Conservation (phyloP, 2,797 vertebrate species). For the Cheirogaleus major region DNA sequence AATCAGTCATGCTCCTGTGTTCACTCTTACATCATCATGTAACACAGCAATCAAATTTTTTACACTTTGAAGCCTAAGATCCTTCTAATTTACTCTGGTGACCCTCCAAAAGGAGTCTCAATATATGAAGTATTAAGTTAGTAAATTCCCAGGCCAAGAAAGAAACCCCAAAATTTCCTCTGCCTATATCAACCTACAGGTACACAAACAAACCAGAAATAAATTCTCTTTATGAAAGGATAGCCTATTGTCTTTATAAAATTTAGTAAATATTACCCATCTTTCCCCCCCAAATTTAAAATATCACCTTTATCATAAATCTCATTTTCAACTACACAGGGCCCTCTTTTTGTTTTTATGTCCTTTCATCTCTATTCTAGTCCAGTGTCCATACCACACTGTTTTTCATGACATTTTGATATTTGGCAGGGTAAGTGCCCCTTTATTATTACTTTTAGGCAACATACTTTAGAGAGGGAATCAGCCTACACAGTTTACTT, state of each 20-base stretch:
- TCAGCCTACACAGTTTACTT: not conserved
- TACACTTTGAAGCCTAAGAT: not conserved
- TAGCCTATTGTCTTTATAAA: not conserved
- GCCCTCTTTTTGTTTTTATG: not conserved
- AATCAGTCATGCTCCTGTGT: not conserved
- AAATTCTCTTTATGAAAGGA: not conserved
- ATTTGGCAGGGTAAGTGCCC: not conserved
- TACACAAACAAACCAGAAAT: not conserved
- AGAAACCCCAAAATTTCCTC: not conserved
- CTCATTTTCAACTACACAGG: not conserved
- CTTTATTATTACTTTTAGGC: not conserved
- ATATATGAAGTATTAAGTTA: not conserved
- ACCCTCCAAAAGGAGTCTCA: not conserved
- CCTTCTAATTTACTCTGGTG: not conserved
- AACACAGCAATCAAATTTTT: not conserved
- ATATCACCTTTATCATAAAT: not conserved
- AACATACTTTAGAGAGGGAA: not conserved
- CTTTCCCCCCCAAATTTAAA: not conserved
- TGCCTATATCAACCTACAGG: not conserved
- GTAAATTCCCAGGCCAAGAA: not conserved
- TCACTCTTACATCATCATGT: not conserved
- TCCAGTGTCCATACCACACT: not conserved
- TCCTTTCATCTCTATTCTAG: not conserved
- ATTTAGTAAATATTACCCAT: not conserved
- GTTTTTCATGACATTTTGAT: not conserved